Conservation (phyloP, 2,888 invertebrate genomes). For the Furcula furcula region DNA sequence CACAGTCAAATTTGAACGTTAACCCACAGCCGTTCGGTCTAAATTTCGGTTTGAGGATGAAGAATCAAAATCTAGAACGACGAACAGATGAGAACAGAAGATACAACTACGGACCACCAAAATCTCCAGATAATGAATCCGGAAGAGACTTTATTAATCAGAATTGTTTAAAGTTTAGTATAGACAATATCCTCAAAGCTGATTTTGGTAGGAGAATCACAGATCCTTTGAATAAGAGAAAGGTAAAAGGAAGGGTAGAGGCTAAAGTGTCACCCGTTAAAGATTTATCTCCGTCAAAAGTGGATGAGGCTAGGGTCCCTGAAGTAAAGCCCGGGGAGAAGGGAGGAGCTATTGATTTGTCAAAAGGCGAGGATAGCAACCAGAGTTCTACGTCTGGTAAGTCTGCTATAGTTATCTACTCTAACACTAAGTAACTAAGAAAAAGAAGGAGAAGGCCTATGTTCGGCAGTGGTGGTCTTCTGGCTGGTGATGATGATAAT, state of each 20-base stretch:
- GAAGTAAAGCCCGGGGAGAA: slow-evolving; percentile 66
- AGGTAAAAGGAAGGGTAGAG: slow-evolving; percentile 61
- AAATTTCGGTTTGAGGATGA: slow-evolving; percentile 55
- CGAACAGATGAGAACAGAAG: slow-evolving; percentile 62
- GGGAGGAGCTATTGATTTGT: slow-evolving; percentile 65
- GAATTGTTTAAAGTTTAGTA: slow-evolving; percentile 88
- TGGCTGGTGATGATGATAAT: too few species aligned
- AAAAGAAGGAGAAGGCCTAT: too few species aligned
- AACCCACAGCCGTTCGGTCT: slow-evolving; percentile 56
- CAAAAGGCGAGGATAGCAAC: slow-evolving; percentile 71
- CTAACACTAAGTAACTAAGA: too few species aligned
- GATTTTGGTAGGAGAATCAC: slow-evolving; percentile 90
- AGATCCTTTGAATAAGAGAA: slow-evolving; percentile 85
- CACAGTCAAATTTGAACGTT: slow-evolving; percentile 50
- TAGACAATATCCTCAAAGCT: slow-evolving; percentile 92
- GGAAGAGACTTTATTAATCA: slow-evolving; percentile 76
- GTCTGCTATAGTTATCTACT: too few species aligned
- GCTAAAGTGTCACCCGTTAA: slow-evolving; percentile 55
- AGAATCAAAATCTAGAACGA: slow-evolving; percentile 47
- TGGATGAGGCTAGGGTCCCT: slow-evolving; percentile 64
- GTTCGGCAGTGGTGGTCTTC: too few species aligned
- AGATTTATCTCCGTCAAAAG: slow-evolving; percentile 48
- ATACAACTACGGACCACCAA: slow-evolving; percentile 47
- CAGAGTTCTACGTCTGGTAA: slow-evolving; percentile 73
- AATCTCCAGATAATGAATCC: slow-evolving; percentile 64